Conservation (phyloP, 2,113 vertebrate species). For the Brienomyrus brachyistius region DNA sequence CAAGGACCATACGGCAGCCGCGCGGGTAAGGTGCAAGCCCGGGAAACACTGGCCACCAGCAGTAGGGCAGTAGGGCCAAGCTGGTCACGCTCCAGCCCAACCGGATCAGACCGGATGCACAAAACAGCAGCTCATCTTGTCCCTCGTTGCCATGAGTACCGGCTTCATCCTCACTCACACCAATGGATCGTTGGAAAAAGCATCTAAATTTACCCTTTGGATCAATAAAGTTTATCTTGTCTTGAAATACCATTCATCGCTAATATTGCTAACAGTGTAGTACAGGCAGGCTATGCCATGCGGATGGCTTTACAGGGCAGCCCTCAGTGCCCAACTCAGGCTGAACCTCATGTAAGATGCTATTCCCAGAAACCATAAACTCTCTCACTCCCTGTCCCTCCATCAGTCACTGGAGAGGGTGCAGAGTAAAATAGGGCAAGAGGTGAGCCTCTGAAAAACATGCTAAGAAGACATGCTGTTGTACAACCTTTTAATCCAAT, state of each 20-base stretch:
- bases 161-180: background rate
- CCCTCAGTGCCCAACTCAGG: background rate
- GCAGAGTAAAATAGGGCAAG: background rate
- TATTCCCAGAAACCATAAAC: background rate
- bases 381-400: background rate
- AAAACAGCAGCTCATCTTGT: background rate
- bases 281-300: background rate
- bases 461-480: background rate
- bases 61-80: background rate
- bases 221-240: background rate
- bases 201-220: background rate
- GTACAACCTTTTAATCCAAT: background rate
- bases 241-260: background rate
- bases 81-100: background rate
- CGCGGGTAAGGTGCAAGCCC: background rate
- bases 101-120: background rate
- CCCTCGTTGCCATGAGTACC: background rate
- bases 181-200: background rate
- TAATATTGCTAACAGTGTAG: background rate
- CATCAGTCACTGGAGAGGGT: background rate
- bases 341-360: background rate
- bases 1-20: constrained; percentile 1
- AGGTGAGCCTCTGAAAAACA: background rate
- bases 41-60: background rate
- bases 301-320: background rate